These are phyloP conservation scores for Drosophila colorata DNA, from an alignment of 2,888 invertebrate species.

Conservation along the genomic window DNA sequence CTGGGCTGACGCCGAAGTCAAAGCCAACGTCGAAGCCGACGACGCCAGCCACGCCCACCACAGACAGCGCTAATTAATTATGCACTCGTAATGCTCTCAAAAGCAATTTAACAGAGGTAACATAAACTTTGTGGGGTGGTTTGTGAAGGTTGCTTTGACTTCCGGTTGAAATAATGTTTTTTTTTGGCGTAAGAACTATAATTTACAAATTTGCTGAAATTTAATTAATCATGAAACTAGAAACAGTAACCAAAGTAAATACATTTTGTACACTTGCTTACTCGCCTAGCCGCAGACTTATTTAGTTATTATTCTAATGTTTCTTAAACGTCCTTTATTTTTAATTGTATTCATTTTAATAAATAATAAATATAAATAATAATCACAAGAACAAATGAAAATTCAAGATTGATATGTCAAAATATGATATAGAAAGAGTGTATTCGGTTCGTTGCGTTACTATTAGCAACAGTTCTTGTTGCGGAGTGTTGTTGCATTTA, in stretches of 20 bases:
- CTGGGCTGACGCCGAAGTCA: conserved; percentile 9
- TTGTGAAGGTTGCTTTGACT: conserved; percentile 2
- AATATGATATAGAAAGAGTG: conserved; percentile 10
- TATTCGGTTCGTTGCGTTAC: neutral
- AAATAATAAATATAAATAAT: too few relatives aligned
- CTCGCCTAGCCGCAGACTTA: too few relatives aligned
- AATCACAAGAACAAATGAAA: neutral
- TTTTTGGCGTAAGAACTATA: too few relatives aligned
- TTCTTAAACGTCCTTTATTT: too few relatives aligned
- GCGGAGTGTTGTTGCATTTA: conserved; percentile 13
- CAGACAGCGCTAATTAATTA: conserved; percentile 64
- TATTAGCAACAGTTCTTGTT: neutral
- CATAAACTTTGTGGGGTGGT: neutral
- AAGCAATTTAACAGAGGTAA: neutral
- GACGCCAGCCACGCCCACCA: conserved; percentile 41
- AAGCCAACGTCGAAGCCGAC: conserved; percentile 12
- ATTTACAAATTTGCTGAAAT: neutral
- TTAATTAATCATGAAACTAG: too few relatives aligned
- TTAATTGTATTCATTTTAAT: too few relatives aligned
- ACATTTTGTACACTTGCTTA: too few relatives aligned
- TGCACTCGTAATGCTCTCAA: conserved; percentile 36
- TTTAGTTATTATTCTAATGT: too few relatives aligned
- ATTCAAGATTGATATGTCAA: neutral
- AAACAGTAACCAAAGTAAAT: too few relatives aligned
- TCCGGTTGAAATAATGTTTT: too few relatives aligned